A percentile compares a stretch with the other conserved stretches of the same genome.
These are phyloP conservation scores for Limnothrissa miodon DNA, from an alignment of 2,113 vertebrate genomes.

Conservation along the genomic window DNA sequence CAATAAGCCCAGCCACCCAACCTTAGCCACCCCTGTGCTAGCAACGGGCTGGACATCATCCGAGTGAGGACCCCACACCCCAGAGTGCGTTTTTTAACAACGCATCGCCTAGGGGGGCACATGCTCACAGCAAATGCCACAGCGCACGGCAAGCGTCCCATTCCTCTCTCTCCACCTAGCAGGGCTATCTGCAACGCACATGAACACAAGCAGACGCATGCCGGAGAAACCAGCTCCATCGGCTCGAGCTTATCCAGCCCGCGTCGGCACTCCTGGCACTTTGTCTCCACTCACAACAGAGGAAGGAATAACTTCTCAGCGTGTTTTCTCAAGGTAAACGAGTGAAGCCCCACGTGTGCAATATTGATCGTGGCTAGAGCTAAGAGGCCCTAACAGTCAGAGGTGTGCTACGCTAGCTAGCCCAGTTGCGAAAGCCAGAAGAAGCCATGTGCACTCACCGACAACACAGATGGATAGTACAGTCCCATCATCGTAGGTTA, in stretches of 20 bases:
- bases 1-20: not conserved
- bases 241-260: not conserved
- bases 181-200: too few species aligned
- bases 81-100: not conserved
- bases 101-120: conserved; percentile 50
- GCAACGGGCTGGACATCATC: not conserved
- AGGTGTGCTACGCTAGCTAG: not conserved
- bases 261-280: not conserved
- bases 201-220: not conserved
- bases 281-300: not conserved
- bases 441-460: conserved; percentile 61
- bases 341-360: not conserved
- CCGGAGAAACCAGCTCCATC: not conserved
- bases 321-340: not conserved
- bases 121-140: conserved; percentile 31
- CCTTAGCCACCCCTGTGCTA: not conserved
- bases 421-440: not conserved
- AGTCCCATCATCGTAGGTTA: conserved; percentile 76
- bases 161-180: not conserved
- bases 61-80: not conserved
- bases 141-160: not conserved
- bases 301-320: not conserved
- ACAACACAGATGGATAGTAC: conserved; percentile 73
- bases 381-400: not conserved
- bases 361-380: not conserved